A percentile compares a stretch with the other conserved stretches of the same genome.
These are phyloP conservation scores for Prietella phreatophila DNA, from an alignment of 2,113 vertebrate genomes.

Conservation along the genomic window DNA sequence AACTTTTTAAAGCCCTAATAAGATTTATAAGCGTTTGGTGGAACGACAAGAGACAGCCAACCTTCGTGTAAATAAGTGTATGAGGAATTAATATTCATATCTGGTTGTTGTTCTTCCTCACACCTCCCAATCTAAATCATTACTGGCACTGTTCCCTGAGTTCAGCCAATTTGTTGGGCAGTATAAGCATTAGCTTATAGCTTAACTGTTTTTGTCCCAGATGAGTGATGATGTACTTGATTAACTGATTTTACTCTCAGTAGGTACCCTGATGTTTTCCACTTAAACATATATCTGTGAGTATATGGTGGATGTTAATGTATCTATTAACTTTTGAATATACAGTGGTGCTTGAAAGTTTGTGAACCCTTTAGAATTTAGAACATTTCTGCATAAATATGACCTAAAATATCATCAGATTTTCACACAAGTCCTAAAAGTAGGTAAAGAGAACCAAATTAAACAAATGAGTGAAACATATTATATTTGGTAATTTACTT, in stretches of 20 bases:
- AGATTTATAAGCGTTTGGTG: constrained; percentile 56
- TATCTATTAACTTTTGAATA: background rate
- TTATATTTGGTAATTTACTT: no score
- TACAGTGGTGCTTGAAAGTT: no score
- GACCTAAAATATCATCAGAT: no score
- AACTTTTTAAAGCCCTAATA: constrained; percentile 64
- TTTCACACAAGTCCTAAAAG: no score
- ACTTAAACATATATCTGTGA: background rate
- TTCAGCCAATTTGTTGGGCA: constrained; percentile 70
- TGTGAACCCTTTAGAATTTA: no score
- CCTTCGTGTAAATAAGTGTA: constrained; percentile 65
- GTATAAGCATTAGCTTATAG: constrained; percentile 68
- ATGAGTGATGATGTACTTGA: constrained; percentile 69
- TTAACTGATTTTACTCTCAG: constrained; percentile 32
- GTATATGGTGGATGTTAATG: background rate
- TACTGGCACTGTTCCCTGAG: constrained; percentile 53
- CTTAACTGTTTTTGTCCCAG: constrained; percentile 64
- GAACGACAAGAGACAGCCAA: constrained; percentile 63
- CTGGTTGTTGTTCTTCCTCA: constrained; percentile 54
- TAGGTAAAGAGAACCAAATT: no score
- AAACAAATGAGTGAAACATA: no score
- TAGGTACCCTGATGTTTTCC: constrained; percentile 14
- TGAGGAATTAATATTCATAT: constrained; percentile 61
- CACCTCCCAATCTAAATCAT: constrained; percentile 66
- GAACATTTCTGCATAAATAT: no score